Evolutionary conservation across 2,888 invertebrate species (phyloP).

Genomic region (Melanotus villosus): DNA sequence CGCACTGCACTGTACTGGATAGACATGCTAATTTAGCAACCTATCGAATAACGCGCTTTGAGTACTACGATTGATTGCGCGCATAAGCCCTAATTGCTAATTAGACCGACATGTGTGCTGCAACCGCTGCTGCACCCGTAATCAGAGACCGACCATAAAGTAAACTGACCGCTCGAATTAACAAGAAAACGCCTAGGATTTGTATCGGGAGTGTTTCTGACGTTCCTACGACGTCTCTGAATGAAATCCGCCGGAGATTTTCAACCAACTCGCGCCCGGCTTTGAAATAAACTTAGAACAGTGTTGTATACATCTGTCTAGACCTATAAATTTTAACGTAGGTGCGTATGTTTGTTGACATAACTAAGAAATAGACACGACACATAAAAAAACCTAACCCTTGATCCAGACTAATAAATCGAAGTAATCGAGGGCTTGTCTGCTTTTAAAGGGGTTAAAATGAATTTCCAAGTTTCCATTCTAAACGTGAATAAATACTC

Average conservation of each 20-base stretch:
- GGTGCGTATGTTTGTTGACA: conserved; percentile 18
- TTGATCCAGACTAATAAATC: conserved; percentile 11
- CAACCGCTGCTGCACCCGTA: conserved; percentile 48
- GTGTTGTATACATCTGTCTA: conserved; percentile 12
- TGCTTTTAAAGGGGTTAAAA: neutral
- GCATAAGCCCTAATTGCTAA: conserved; percentile 50
- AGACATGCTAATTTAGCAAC: conserved; percentile 44
- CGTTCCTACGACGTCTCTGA: no score
- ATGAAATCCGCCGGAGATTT: no score
- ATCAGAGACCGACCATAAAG: conserved; percentile 45
- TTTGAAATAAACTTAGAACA: conserved; percentile 1
- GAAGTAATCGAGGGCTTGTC: neutral
- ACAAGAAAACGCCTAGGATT: neutral
- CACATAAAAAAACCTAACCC: conserved; percentile 7
- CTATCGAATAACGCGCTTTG: conserved; percentile 41
- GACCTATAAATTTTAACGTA: conserved; percentile 9
- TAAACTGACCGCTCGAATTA: conserved; percentile 21
- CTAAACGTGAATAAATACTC: no score
- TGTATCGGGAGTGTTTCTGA: neutral
- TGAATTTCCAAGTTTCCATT: no score
- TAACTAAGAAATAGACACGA: conserved; percentile 1
- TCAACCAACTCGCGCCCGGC: no score
- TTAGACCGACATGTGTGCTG: conserved; percentile 52
- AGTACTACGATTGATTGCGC: conserved; percentile 43
- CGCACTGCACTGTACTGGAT: conserved; percentile 37